Base-by-base conservation (phyloP, 2,797 vertebrate genomes). In the Pogoniulus pusillus region DNA sequence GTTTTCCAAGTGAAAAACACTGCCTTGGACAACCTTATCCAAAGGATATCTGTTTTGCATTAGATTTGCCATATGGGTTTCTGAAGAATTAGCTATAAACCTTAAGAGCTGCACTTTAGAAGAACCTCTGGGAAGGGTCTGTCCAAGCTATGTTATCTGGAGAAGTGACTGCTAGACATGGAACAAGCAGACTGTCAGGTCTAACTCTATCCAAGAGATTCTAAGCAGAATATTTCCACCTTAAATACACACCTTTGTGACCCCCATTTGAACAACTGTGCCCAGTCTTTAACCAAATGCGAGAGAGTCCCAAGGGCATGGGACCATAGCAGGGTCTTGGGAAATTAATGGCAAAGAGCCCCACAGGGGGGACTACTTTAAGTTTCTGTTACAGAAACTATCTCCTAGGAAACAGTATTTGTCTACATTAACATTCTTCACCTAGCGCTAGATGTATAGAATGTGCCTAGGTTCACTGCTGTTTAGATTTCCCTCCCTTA, bases 381-480 rank as follows among this genome's bases (percentile, higher is more conserved):
- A 49, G 34, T 73, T 81, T 70, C 16, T 92, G 77, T 68, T 57
- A 37, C 45, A 85, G 62, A 87, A 88, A 66, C 30, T 49, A 18
- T 93, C 88, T 87, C 84, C 76, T 85, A 90, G 82, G 84, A 93
- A 89, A 92, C 57, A 60, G 70, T 82, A 80, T 86, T 82, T 89
- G 71, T 62, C 84, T 88, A 71, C 11, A 45, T 85, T 75, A 93
- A 70, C 55, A 83, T 78, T 83, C 66, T 78, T 91, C 85, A 64
- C 66, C 43, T 75, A 65, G 57, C 26, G 37, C 14, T 58, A 66
- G 43, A 70, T 62, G 22, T 32, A 83, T 68, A 76, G 73, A 90
- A 93, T 9, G 19, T 89, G 66, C 66, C 49, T 90, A 59, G 53
- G 39, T 87, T 93, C 66, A 71, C 13, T 89, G 76, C 70, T 90